Base-by-base conservation (phyloP, 2,797 vertebrate genomes). In the Gallinago stenura region DNA sequence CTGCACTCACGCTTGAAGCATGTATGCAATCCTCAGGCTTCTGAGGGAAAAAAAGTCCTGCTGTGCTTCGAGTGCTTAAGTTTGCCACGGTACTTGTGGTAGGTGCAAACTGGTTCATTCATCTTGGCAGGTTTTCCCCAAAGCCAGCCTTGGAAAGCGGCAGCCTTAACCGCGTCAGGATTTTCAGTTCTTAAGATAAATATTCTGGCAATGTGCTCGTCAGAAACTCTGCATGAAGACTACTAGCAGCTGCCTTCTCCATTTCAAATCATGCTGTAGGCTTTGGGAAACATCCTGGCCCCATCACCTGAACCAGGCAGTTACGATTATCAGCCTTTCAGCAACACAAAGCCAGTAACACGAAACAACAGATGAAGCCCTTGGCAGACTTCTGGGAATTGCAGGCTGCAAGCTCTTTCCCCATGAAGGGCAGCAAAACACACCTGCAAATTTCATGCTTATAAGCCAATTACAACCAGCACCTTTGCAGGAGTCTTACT, bases 21-120 rank as follows among this genome's bases (percentile, higher is more conserved):
- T 1, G 1, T 22, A 35, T 13, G 22, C 25, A 41, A 60, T 12
- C 12, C 39, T 28, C 39, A 26, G 0, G 4, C 24, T 61, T 68
- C 15, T 19, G 33, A 7, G 51, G 24, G 10, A 19, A 21, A 24
- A 18, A 18, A 30, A 58, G 12, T 19, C 26, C 22, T 1, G 0
- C 46, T 5, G 7, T 14, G 33, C 20, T 72, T 46, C 13, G 15
- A 54, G 39, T 3, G 12, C 43, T 62, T 9, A 17, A 8, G 7
- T 37, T 54, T 80, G 26, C 31, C 13, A 15, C 26, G 12, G 15
- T 25, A 43, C 31, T 37, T 7, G 41, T 1, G 3, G 10, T 15
- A 53, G 45, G 20, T 5, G 17, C 18, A 12, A 70, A 50, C 30
- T 13, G 17, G 56, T 35, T 70, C n/a, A 6, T 15, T 64, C 25